Percentiles rank a stretch among this genome's conserved stretches.
Evolutionary conservation across 2,888 invertebrate genomes (phyloP).

Genomic region (Eupithecia tripunctaria): DNA sequence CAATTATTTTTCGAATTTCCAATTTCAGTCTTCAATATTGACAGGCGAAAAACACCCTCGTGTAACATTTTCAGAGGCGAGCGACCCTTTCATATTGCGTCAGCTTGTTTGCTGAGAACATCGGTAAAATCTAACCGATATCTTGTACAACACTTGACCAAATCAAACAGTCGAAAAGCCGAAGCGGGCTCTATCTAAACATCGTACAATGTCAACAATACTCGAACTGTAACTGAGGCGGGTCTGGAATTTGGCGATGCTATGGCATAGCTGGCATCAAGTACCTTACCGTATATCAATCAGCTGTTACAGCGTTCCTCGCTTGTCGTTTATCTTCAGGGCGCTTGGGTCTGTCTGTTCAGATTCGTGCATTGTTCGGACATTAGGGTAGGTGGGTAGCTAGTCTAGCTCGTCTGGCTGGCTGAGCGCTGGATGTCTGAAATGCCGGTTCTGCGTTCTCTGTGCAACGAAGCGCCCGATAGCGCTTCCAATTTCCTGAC

Average conservation of each 20-base stretch:
- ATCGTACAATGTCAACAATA: slow-evolving; percentile 79
- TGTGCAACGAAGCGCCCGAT: slow-evolving; percentile 74
- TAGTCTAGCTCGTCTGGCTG: slow-evolving; percentile 25
- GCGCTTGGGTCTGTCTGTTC: slow-evolving; percentile 79
- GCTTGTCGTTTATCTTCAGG: slow-evolving; percentile 83
- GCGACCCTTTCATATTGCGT: slow-evolving; percentile 33
- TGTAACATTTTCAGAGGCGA: slow-evolving; percentile 14
- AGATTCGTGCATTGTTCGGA: slow-evolving; percentile 83
- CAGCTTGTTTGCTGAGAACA: slow-evolving; percentile 34
- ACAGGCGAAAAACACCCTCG: slow-evolving; percentile 15
- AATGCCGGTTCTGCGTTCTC: slow-evolving; percentile 76
- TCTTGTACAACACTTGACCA: slow-evolving; percentile 55
- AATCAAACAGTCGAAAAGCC: slow-evolving; percentile 62
- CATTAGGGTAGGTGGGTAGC: slow-evolving; percentile 70
- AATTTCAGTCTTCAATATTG: slow-evolving; percentile 29
- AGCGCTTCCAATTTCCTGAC: slow-evolving; percentile 84
- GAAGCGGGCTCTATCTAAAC: slow-evolving; percentile 72
- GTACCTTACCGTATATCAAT: slow-evolving; percentile 82
- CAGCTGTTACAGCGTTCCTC: slow-evolving; percentile 81
- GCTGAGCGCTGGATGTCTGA: slow-evolving; percentile 73
- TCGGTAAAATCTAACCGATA: slow-evolving; percentile 38
- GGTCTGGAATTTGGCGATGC: slow-evolving; percentile 75
- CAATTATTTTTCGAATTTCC: slow-evolving; percentile 18
- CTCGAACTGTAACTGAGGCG: slow-evolving; percentile 79
- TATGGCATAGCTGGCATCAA: slow-evolving; percentile 65